These are phyloP conservation scores for Pampusana beccarii DNA, from an alignment of 2,113 vertebrate species.

Conservation along the genomic window DNA sequence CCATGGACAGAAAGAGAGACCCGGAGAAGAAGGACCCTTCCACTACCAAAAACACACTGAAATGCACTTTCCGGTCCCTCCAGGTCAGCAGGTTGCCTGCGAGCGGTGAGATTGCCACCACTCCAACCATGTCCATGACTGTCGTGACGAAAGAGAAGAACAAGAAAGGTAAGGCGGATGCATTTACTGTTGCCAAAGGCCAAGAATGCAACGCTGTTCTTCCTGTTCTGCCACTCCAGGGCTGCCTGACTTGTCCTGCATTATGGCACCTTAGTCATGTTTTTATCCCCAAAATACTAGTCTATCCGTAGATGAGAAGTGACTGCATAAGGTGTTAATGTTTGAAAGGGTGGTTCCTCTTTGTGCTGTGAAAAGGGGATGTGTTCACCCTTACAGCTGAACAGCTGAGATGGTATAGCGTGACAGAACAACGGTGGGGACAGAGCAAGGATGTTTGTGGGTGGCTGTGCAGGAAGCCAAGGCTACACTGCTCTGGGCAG, in stretches of 20 bases:
- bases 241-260: not conserved
- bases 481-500: not conserved
- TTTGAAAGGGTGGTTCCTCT: not conserved
- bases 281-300: not conserved
- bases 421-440: not conserved
- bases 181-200: not conserved
- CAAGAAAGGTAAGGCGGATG: slow-evolving; percentile 85
- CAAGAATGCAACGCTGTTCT: not conserved
- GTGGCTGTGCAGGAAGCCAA: not conserved
- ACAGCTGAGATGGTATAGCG: not conserved
- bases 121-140: slow-evolving; percentile 94
- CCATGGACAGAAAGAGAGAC: slow-evolving; percentile 88
- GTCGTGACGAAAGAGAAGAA: slow-evolving; percentile 98
- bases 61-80: slow-evolving; percentile 98
- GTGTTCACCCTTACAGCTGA: not conserved
- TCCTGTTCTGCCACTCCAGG: not conserved
- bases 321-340: not conserved
- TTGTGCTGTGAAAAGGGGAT: not conserved
- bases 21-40: slow-evolving; percentile 90
- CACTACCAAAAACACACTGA: slow-evolving; percentile 92
- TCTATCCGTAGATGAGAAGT: not conserved
- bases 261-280: not conserved
- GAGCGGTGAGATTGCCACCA: slow-evolving; percentile 78
- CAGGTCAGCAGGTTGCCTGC: slow-evolving; percentile 96
- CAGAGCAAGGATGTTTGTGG: not conserved